phyloP scores from a whole-genome alignment of 2,888 invertebrate genomes.

The Caenorhabditis sp. region DNA sequence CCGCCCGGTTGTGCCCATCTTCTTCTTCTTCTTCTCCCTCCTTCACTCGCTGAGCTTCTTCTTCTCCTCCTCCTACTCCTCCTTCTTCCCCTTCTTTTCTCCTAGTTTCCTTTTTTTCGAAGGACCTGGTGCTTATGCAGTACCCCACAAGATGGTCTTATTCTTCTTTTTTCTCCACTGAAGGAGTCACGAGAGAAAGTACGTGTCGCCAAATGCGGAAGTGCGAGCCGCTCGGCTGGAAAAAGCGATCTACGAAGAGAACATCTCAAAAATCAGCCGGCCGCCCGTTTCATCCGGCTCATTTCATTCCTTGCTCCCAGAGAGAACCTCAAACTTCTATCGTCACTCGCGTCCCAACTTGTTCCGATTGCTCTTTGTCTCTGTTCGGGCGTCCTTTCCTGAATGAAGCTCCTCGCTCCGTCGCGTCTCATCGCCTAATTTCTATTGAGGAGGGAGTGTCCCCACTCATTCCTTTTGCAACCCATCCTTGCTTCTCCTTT shows the following conservation, averaged over 20 bases:
- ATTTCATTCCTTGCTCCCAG: slow-evolving; percentile 32
- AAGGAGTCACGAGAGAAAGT: slow-evolving; percentile 3
- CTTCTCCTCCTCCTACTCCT: slow-evolving; percentile 11
- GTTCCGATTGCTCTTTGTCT: no score
- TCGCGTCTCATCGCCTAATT: slow-evolving; percentile 16
- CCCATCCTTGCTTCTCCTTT: background rate
- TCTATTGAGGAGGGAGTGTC: slow-evolving; percentile 11
- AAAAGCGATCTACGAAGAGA: slow-evolving; percentile 23
- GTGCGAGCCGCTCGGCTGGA: slow-evolving; percentile 54
- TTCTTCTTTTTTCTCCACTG: slow-evolving; percentile 6
- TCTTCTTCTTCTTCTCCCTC: slow-evolving; percentile 20
- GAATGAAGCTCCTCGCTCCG: background rate
- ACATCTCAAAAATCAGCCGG: slow-evolving; percentile 48
- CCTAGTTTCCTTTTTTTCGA: slow-evolving; percentile 29
- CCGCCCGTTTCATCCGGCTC: slow-evolving; percentile 29
- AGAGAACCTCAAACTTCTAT: slow-evolving; percentile 31
- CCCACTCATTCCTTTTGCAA: slow-evolving; percentile 9
- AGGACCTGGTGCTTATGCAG: slow-evolving; percentile 54
- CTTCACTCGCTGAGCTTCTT: slow-evolving; percentile 46
- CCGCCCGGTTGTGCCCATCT: slow-evolving; percentile 43
- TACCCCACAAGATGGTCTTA: slow-evolving; percentile 41
- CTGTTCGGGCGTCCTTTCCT: background rate
- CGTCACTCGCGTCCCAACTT: no score
- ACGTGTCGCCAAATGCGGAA: slow-evolving; percentile 43
- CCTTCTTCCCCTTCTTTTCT: slow-evolving; percentile 6